Conservation (phyloP, 2,888 invertebrate genomes). For the Pyrochroa serraticornis region DNA sequence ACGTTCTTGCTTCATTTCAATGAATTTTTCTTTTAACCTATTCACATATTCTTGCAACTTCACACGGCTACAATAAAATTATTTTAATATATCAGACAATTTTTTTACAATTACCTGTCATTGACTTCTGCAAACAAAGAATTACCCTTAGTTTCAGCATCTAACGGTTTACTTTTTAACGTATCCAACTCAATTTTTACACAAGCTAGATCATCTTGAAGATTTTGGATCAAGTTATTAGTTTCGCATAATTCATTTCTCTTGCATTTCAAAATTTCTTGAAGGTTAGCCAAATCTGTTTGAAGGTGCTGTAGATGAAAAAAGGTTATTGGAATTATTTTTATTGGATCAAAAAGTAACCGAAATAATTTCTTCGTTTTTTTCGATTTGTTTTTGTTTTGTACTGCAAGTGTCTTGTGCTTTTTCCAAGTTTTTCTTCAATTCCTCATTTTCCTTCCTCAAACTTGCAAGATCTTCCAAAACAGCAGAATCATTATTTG, state of each 20-base stretch:
- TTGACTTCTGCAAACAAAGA: slow-evolving; percentile 55
- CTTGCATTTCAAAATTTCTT: slow-evolving; percentile 39
- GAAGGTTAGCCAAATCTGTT: slow-evolving; percentile 36
- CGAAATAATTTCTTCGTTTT: not conserved
- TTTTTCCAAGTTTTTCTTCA: slow-evolving; percentile 27
- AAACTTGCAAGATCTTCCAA: slow-evolving; percentile 11
- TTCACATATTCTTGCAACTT: slow-evolving; percentile 46
- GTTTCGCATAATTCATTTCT: slow-evolving; percentile 43
- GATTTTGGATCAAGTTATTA: slow-evolving; percentile 37
- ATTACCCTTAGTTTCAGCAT: slow-evolving; percentile 48
- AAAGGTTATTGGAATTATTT: not conserved
- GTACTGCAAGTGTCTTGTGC: slow-evolving; percentile 16
- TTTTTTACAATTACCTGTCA: slow-evolving; percentile 51
- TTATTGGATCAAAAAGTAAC: not conserved
- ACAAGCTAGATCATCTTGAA: slow-evolving; percentile 46
- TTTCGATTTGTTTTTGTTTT: not conserved
- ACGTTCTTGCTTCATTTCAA: slow-evolving; percentile 43
- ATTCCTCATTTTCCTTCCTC: slow-evolving; percentile 13
- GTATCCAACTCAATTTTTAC: slow-evolving; percentile 44
- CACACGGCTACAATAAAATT: slow-evolving; percentile 39
- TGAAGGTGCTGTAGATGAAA: slow-evolving; percentile 27
- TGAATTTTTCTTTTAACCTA: slow-evolving; percentile 44
- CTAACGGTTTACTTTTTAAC: slow-evolving; percentile 44
- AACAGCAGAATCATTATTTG: slow-evolving; percentile 12
- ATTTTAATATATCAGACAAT: too few species aligned